Evolutionary conservation across 2,888 invertebrate genomes (phyloP).

Genomic region (Nomada lathburiana): DNA sequence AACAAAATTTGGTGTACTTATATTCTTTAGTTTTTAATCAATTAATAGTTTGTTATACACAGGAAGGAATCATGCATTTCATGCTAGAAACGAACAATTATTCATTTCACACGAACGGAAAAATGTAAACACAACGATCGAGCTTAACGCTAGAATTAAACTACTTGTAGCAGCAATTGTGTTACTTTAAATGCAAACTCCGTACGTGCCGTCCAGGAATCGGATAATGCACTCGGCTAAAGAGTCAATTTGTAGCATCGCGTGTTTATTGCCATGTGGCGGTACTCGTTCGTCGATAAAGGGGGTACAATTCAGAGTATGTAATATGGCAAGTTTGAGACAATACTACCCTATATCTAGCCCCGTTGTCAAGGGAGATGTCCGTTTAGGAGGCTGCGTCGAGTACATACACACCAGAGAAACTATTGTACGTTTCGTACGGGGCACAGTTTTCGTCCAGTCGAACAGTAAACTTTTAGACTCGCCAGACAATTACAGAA

Average conservation of each 20-base stretch:
- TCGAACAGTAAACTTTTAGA: constrained; percentile 24
- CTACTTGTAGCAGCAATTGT: constrained; percentile 9
- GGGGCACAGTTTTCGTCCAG: constrained; percentile 1
- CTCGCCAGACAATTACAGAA: constrained; percentile 13
- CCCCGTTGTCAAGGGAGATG: constrained; percentile 34
- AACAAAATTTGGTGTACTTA: no score
- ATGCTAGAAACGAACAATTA: no score
- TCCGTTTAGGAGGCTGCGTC: constrained; percentile 32
- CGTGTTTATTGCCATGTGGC: constrained; percentile 55
- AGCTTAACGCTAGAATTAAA: background rate
- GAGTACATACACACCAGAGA: constrained; percentile 6
- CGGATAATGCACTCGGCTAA: constrained; percentile 37
- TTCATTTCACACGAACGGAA: no score
- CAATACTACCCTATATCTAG: constrained; percentile 49
- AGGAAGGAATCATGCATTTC: no score
- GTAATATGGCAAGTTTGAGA: constrained; percentile 43
- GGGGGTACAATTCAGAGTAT: constrained; percentile 41
- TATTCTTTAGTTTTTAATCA: no score
- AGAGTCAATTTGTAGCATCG: constrained; percentile 55
- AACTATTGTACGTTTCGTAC: constrained; percentile 23
- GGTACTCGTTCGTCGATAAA: constrained; percentile 52
- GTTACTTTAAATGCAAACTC: constrained; percentile 23
- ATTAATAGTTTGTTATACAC: no score
- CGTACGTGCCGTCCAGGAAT: constrained; percentile 8
- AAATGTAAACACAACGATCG: no score